These are phyloP conservation scores for Allacma fusca DNA, from an alignment of 2,888 invertebrate species.

Conservation along the genomic window DNA sequence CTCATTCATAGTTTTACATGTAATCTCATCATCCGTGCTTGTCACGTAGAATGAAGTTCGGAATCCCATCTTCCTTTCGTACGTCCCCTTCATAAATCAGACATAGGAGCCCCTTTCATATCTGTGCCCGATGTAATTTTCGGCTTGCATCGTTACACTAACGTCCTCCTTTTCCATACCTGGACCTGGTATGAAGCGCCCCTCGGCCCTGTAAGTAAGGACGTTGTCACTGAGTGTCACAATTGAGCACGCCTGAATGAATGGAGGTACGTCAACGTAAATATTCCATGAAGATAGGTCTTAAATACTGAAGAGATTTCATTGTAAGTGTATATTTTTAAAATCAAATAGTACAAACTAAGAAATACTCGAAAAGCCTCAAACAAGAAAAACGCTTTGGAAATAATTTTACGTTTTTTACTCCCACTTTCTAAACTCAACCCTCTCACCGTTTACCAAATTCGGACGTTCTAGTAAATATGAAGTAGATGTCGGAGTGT, in stretches of 20 bases:
- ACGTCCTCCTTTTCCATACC: not conserved
- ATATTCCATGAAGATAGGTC: too few species aligned
- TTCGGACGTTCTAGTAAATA: too few species aligned
- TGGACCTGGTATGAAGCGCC: not conserved
- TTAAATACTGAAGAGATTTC: too few species aligned
- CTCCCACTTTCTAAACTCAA: too few species aligned
- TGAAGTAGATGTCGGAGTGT: too few species aligned
- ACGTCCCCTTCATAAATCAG: not conserved
- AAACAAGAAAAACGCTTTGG: too few species aligned
- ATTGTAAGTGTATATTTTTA: too few species aligned
- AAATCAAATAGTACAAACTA: too few species aligned
- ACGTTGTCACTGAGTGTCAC: not conserved
- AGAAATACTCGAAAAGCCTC: too few species aligned
- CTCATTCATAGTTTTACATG: not conserved
- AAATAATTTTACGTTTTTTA: too few species aligned
- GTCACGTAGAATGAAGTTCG: not conserved
- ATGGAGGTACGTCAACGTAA: too few species aligned
- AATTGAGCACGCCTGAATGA: slow-evolving; percentile 3
- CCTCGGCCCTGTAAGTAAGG: not conserved
- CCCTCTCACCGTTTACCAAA: too few species aligned
- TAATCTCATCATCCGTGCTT: not conserved
- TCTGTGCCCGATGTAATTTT: not conserved
- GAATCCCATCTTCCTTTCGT: not conserved
- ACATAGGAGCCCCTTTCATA: not conserved
- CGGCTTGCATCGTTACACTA: not conserved